phyloP scores from a whole-genome alignment of 2,888 invertebrate species.

The Metallyticus violacea region DNA sequence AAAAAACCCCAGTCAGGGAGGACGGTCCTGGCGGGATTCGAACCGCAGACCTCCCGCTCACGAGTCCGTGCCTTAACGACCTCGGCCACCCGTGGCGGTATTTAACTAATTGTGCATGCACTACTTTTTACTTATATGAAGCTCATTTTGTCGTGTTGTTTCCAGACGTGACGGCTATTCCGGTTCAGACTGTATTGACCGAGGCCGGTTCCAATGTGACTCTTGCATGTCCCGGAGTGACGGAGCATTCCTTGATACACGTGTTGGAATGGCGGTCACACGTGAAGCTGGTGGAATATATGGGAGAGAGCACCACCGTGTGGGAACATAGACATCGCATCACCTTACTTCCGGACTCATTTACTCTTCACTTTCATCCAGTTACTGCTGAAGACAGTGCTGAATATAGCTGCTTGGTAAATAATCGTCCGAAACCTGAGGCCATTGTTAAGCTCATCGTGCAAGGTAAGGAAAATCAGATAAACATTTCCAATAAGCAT shows the following conservation, averaged over 20 bases:
- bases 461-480: constrained; percentile 68
- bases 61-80: no score
- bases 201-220: constrained; percentile 65
- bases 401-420: constrained; percentile 66
- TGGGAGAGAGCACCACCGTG: constrained; percentile 52
- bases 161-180: constrained; percentile 60
- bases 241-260: constrained; percentile 62
- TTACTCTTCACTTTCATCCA: constrained; percentile 61
- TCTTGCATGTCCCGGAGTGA: constrained; percentile 64
- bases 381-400: constrained; percentile 62
- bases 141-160: constrained; percentile 34
- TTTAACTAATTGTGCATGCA: no score
- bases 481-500: no score
- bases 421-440: constrained; percentile 64
- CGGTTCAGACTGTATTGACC: constrained; percentile 57
- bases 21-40: no score
- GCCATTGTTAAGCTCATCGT: constrained; percentile 63
- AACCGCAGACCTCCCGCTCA: no score
- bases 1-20: no score
- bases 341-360: constrained; percentile 58
- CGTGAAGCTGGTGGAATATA: constrained; percentile 52
- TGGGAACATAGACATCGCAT: constrained; percentile 55
- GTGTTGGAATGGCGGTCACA: constrained; percentile 60
- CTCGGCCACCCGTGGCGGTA: no score
- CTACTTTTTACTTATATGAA: no score